Conservation (phyloP, 1,140 invertebrate genomes). For the Anoplophora glabripennis region DNA sequence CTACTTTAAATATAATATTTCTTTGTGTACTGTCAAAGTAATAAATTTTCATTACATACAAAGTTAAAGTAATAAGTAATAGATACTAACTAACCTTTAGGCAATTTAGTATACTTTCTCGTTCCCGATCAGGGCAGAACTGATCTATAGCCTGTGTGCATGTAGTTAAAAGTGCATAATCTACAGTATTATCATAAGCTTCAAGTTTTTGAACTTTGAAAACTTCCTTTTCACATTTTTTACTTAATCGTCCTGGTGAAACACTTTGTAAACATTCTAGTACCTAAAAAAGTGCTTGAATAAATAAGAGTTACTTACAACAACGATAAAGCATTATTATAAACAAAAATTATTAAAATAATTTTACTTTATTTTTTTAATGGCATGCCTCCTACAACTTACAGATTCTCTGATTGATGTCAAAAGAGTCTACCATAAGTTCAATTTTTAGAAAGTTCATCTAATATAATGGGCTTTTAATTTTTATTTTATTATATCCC, state of each 20-base stretch:
- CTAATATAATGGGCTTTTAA: no score
- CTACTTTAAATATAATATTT: neutral
- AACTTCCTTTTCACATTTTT: slow-evolving; percentile 72
- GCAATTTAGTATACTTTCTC: slow-evolving; percentile 67
- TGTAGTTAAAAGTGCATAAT: slow-evolving; percentile 77
- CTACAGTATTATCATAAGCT: slow-evolving; percentile 77
- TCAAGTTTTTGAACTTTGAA: slow-evolving; percentile 85
- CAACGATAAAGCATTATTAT: no score
- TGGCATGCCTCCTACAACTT: no score
- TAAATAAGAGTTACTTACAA: slow-evolving; percentile 11
- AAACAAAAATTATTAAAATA: no score
- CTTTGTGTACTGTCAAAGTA: neutral
- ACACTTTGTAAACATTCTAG: slow-evolving; percentile 83
- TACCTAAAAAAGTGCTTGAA: slow-evolving; percentile 55
- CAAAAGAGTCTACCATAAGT: no score
- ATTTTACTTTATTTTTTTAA: no score
- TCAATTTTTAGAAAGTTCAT: no score
- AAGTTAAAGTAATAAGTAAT: neutral
- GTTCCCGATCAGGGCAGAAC: slow-evolving; percentile 71
- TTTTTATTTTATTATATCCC: no score
- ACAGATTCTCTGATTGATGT: no score
- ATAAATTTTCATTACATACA: neutral
- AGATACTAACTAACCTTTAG: slow-evolving; percentile 55
- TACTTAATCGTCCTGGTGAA: slow-evolving; percentile 61
- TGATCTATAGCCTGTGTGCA: slow-evolving; percentile 83